These are phyloP conservation scores for Drosophila ficusphila DNA, from an alignment of 1,140 invertebrate genomes.

Conservation along the genomic window DNA sequence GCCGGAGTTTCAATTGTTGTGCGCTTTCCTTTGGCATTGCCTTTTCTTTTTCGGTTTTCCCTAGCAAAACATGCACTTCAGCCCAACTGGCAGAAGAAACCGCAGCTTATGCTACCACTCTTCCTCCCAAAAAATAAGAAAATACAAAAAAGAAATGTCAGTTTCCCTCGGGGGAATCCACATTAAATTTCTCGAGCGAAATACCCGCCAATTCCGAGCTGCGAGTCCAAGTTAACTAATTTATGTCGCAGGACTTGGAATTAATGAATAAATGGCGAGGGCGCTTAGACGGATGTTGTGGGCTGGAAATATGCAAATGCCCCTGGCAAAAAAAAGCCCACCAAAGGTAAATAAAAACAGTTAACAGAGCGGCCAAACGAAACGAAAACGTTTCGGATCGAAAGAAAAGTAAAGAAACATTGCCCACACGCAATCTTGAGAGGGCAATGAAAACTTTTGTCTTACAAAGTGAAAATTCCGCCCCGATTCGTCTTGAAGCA, in stretches of 20 bases:
- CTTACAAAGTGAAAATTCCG: slow-evolving; percentile 71
- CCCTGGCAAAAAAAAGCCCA: slow-evolving; percentile 50
- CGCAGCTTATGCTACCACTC: slow-evolving; percentile 63
- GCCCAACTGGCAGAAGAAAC: slow-evolving; percentile 62
- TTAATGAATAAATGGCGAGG: slow-evolving; percentile 82
- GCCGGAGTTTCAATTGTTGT: slow-evolving; percentile 42
- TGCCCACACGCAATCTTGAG: slow-evolving; percentile 74
- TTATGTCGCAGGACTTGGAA: slow-evolving; percentile 82
- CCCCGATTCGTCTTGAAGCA: slow-evolving; percentile 39
- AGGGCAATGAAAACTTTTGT: slow-evolving; percentile 76
- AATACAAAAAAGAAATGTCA: slow-evolving; percentile 22
- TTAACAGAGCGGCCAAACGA: slow-evolving; percentile 37
- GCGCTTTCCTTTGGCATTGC: slow-evolving; percentile 19
- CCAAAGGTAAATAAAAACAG: slow-evolving; percentile 49
- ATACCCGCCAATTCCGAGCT: slow-evolving; percentile 41
- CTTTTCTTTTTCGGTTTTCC: slow-evolving; percentile 21
- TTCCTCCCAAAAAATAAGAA: neutral
- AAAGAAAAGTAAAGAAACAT: slow-evolving; percentile 55
- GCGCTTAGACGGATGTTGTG: slow-evolving; percentile 72
- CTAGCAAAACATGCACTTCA: slow-evolving; percentile 63
- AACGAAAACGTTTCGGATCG: slow-evolving; percentile 49
- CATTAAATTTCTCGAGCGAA: slow-evolving; percentile 74
- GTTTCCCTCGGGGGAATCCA: slow-evolving; percentile 41
- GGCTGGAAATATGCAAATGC: slow-evolving; percentile 74
- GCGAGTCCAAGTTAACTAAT: slow-evolving; percentile 77